phyloP scores from a whole-genome alignment of 2,797 vertebrate species.

The Acomys russatus region DNA sequence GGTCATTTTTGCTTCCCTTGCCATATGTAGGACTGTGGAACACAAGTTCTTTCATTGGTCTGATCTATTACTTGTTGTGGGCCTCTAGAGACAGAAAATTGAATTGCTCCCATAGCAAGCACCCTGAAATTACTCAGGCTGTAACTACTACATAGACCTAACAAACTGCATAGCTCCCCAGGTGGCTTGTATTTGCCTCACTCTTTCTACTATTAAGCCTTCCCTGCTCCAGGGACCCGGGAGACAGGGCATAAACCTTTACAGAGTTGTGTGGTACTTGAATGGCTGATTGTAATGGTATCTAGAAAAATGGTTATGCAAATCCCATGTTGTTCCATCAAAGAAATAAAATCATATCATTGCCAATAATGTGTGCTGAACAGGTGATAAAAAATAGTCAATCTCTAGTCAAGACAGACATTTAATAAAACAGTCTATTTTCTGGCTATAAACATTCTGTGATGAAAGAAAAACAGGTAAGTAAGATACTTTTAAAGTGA shows the following conservation, averaged over 20 bases:
- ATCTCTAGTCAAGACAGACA: not conserved
- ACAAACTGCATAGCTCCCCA: constrained; percentile 64
- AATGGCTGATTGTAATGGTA: not conserved
- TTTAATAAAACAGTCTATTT: not conserved
- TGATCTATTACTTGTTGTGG: constrained; percentile 72
- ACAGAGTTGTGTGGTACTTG: not conserved
- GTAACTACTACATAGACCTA: constrained; percentile 67
- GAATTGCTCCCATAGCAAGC: constrained; percentile 56
- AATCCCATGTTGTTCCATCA: not conserved
- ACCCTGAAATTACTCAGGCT: constrained; percentile 77
- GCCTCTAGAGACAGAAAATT: constrained; percentile 72
- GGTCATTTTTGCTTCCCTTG: constrained; percentile 58
- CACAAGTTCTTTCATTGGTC: constrained; percentile 44
- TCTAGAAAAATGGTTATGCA: not conserved
- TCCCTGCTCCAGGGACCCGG: constrained; percentile 10
- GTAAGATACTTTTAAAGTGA: not conserved
- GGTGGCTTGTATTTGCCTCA: constrained; percentile 38
- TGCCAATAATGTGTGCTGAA: not conserved
- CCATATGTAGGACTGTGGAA: constrained; percentile 29
- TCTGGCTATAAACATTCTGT: not conserved
- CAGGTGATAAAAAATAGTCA: not conserved
- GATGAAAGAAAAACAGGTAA: not conserved
- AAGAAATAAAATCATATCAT: not conserved
- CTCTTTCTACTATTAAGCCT: constrained; percentile 18
- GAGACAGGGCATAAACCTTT: not conserved